Evolutionary conservation across 2,113 vertebrate genomes (phyloP).

Genomic region (Miniopterus natalensis): DNA sequence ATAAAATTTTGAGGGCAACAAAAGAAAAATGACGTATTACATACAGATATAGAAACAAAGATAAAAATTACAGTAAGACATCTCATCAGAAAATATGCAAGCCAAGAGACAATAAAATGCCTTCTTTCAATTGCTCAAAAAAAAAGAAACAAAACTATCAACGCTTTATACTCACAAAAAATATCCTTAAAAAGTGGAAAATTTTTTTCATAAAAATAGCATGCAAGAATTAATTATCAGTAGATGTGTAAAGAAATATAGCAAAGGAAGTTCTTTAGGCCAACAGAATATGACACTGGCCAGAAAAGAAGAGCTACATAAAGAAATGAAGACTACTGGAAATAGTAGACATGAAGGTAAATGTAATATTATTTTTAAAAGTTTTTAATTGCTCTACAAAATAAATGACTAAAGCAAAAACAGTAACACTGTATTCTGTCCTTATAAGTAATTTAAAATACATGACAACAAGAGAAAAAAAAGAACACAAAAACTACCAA

Average conservation of each 20-base stretch:
- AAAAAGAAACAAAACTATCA: not conserved
- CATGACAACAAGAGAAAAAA: not conserved
- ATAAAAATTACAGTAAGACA: conserved; percentile 14
- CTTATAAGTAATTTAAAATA: not conserved
- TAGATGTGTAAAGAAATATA: not conserved
- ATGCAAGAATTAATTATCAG: conserved; percentile 13
- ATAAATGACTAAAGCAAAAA: conserved; percentile 21
- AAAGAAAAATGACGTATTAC: conserved; percentile 36
- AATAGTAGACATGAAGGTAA: conserved; percentile 29
- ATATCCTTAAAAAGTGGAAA: conserved; percentile 38
- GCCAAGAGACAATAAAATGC: not conserved
- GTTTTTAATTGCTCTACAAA: conserved; percentile 59
- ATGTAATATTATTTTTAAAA: conserved; percentile 5
- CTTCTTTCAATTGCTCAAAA: conserved; percentile 19
- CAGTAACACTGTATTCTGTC: not conserved
- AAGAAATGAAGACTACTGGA: not conserved
- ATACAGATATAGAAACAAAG: not conserved
- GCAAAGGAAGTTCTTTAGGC: conserved; percentile 8
- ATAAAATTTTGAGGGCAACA: conserved; percentile 11
- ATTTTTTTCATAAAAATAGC: conserved; percentile 5
- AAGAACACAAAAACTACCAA: not conserved
- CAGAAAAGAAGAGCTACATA: not conserved
- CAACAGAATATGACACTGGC: not conserved
- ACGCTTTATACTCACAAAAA: not conserved
- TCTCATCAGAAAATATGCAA: conserved; percentile 13